These are phyloP conservation scores for Acrossocheilus fasciatus DNA, from an alignment of 2,797 vertebrate species.

Conservation along the genomic window DNA sequence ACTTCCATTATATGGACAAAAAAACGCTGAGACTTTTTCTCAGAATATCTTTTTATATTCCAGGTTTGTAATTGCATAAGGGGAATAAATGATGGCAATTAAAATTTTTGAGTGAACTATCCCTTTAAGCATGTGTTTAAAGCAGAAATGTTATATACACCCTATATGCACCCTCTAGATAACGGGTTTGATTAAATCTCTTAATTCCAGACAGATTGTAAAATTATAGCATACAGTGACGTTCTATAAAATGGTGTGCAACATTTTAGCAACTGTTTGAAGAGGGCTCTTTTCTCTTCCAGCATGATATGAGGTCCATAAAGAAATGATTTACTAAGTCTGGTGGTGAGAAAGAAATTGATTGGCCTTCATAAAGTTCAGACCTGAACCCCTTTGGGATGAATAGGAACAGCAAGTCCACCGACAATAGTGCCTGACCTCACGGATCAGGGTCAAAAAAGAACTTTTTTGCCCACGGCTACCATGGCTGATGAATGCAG, in stretches of 20 bases:
- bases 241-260: neutral
- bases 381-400: neutral
- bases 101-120: neutral
- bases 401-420: neutral
- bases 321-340: neutral
- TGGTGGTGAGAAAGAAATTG: neutral
- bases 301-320: slow-evolving; percentile 1
- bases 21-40: neutral
- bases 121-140: neutral
- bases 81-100: neutral
- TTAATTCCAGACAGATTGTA: neutral
- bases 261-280: neutral
- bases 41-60: neutral
- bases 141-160: neutral
- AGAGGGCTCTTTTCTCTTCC: neutral
- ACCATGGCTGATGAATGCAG: neutral
- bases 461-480: neutral
- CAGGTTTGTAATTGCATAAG: neutral
- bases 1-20: neutral
- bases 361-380: neutral
- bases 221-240: neutral
- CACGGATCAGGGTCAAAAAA: neutral
- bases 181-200: neutral
- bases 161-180: neutral
- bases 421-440: neutral